phyloP scores from a whole-genome alignment of 2,113 vertebrate genomes.

The Echinops telfairi region DNA sequence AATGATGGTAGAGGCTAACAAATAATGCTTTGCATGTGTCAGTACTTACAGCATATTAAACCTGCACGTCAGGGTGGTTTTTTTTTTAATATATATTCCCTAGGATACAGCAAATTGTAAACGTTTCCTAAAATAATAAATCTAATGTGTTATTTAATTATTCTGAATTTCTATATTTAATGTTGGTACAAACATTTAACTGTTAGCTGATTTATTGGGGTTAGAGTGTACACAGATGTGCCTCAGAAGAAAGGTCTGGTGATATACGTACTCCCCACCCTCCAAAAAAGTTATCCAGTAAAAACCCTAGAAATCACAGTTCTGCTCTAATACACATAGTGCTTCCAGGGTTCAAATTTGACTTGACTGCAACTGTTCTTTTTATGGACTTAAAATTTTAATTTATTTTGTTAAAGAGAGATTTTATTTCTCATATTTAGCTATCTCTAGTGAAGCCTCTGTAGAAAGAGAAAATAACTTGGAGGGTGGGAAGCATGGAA shows the following conservation, averaged over 20 bases:
- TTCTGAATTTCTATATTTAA: constrained; percentile 80
- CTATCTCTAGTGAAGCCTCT: too few species aligned
- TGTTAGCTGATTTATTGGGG: not conserved
- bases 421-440: too few species aligned
- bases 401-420: constrained; percentile 74
- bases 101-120: constrained; percentile 74
- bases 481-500: too few species aligned
- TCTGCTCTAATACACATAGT: not conserved
- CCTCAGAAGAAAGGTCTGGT: not conserved
- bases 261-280: not conserved
- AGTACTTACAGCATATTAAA: constrained; percentile 69
- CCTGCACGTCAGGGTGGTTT: constrained; percentile 51
- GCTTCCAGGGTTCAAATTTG: not conserved
- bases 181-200: not conserved
- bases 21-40: constrained; percentile 42
- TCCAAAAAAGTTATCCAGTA: not conserved
- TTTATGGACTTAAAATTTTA: not conserved
- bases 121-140: constrained; percentile 78
- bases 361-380: not conserved
- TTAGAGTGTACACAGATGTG: not conserved
- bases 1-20: not conserved
- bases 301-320: not conserved
- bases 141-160: constrained; percentile 40
- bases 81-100: constrained; percentile 77
- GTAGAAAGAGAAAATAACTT: too few species aligned